Evolutionary conservation across 53 echinoderm and acorn worm species (phyloP).

Genomic region (Mesocentrotus franciscanus): DNA sequence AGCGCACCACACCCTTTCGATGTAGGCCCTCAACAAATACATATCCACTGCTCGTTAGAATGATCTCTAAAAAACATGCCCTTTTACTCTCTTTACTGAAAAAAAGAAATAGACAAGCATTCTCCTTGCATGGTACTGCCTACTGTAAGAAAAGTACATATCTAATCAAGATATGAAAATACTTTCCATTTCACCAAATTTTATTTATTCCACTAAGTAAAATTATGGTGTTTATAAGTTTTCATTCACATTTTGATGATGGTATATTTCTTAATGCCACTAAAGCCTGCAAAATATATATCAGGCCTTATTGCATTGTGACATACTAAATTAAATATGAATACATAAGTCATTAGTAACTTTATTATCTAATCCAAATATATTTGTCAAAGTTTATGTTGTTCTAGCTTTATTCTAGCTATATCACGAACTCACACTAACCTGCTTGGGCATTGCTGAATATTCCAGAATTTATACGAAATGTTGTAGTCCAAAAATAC

Average conservation of each 20-base stretch:
- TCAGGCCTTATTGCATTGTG: no score
- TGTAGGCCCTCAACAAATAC: no score
- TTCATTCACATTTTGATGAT: neutral
- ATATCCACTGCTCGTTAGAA: no score
- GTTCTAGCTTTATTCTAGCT: neutral
- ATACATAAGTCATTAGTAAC: neutral
- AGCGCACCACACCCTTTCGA: no score
- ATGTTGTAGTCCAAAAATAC: conserved; percentile 7
- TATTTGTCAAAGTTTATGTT: no score
- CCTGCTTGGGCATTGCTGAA: conserved; percentile 16
- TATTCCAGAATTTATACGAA: neutral
- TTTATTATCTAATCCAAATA: no score
- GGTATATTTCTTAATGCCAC: no score
- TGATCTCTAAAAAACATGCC: no score
- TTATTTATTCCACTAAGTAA: neutral
- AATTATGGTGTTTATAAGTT: neutral
- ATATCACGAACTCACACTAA: neutral
- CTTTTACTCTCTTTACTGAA: neutral
- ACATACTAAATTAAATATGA: neutral
- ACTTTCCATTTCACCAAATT: neutral
- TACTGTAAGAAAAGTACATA: neutral
- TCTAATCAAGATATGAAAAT: conserved; percentile 1
- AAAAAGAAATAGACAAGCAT: no score
- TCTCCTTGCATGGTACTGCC: neutral
- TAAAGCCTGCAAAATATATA: neutral